Base-by-base conservation (phyloP, 2,797 vertebrate species). In the Malacoraja senta region DNA sequence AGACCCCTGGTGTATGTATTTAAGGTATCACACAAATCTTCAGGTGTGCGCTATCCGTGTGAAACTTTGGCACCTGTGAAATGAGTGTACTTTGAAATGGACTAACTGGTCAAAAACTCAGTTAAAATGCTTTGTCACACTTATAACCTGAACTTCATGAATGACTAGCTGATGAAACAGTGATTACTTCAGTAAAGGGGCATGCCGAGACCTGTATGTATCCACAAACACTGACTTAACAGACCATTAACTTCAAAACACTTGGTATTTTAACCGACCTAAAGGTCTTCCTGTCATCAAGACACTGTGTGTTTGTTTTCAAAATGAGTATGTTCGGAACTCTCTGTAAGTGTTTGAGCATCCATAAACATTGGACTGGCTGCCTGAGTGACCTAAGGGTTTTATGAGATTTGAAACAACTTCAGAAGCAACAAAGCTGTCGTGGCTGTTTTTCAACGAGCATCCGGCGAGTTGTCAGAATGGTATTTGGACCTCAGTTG, bases 241-340 rank as follows among this genome's bases (percentile, higher is more conserved):
- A 88, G 61, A n/a, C 63, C 84, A 88, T 88, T 88, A 88, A 88
- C 84, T 88, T 88, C 61, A 35, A 88, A 88, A 88, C 61, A 88
- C 63, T 68, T 88, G 61, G 61, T 88, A n/a, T 68, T 88, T 68
- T 68, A 88, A 68, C 61, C n/a, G 63, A 63, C 17, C 19, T 88
- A 88, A 88, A n/a, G 65, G 84, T 65, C 84, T 65, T 88, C 83
- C 84, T 88, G 61, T 88, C 84, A 88, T 88, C 63, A 88, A 53
- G 61, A 88, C 84, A 68, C 84, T 84, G 81, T 65, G 81, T 86
- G 83, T 65, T 86, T 88, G 84, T 68, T 88, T 88, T 68, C 61
- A 68, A 21, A 68, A 68, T 68, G n/a, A 68, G 84, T 63, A 88
- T 68, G 84, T 88, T 88, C 84, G 17, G 84, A 88, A 88, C 84